phyloP scores from a whole-genome alignment of 2,113 vertebrate species.

The Microcebus tavaratra region DNA sequence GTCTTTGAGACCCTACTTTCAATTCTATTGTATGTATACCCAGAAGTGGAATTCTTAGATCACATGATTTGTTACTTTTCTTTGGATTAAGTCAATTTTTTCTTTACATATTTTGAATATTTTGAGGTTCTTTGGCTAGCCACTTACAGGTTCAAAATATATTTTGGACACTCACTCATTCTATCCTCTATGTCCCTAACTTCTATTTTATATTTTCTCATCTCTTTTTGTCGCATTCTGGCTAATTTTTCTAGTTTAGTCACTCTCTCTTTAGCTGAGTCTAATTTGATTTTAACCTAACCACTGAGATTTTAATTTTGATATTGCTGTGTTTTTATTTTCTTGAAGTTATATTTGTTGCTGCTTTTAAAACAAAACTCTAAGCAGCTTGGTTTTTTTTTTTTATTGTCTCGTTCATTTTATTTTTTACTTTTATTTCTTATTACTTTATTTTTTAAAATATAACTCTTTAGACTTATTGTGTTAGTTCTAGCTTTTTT shows the following conservation, averaged over 20 bases:
- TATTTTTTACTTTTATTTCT: constrained; percentile 14
- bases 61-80: not conserved
- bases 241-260: not conserved
- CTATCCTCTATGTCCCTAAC: not conserved
- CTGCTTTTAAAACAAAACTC: not conserved
- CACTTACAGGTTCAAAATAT: not conserved
- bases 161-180: not conserved
- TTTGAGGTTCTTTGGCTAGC: not conserved
- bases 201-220: not conserved
- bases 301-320: not conserved
- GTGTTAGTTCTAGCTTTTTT: not conserved
- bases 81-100: not conserved
- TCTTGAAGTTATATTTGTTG: not conserved
- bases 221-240: not conserved
- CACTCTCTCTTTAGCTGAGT: not conserved
- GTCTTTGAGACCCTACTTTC: not conserved
- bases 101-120: not conserved
- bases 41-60: not conserved
- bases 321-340: not conserved
- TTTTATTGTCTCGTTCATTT: not conserved
- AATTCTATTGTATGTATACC: not conserved
- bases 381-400: not conserved
- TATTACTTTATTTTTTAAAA: not conserved
- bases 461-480: not conserved
- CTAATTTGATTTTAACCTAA: constrained; percentile 15